Percentiles rank a stretch among this genome's conserved stretches.
Conservation (phyloP, 2,888 invertebrate genomes). For the Drosophila suboccidentalis region DNA sequence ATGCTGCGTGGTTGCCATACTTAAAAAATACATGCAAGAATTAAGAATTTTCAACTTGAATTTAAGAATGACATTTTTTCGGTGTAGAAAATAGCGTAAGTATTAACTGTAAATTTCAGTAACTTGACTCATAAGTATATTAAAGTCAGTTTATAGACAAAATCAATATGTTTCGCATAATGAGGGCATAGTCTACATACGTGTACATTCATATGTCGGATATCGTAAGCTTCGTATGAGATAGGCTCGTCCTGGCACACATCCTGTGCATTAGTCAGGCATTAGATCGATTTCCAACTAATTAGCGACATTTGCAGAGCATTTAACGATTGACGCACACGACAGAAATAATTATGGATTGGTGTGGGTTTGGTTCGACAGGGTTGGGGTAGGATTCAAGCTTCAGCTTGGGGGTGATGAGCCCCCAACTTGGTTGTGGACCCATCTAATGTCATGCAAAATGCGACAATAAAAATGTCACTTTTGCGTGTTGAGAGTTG, state of each 20-base stretch:
- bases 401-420: neutral
- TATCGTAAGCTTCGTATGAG: neutral
- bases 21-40: too few relatives aligned
- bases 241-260: neutral
- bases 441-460: slow-evolving; percentile 35
- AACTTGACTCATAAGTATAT: neutral
- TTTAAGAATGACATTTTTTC: too few relatives aligned
- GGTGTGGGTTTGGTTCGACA: too few relatives aligned
- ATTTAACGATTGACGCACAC: neutral
- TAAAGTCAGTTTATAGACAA: neutral
- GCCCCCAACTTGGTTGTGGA: neutral
- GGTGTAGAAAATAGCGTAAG: too few relatives aligned
- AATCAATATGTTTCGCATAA: too few relatives aligned
- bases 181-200: too few relatives aligned
- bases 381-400: neutral
- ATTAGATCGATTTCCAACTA: slow-evolving; percentile 2
- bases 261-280: neutral
- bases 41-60: too few relatives aligned
- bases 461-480: slow-evolving; percentile 65
- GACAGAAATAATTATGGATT: neutral
- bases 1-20: too few relatives aligned
- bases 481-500: slow-evolving; percentile 56
- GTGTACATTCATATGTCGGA: neutral
- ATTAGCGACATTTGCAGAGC: slow-evolving; percentile 17
- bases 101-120: too few relatives aligned